Evolutionary conservation across 2,113 vertebrate species (phyloP), one percentile per base, ranked within the genome.

Genomic region (Numida meleagris): DNA sequence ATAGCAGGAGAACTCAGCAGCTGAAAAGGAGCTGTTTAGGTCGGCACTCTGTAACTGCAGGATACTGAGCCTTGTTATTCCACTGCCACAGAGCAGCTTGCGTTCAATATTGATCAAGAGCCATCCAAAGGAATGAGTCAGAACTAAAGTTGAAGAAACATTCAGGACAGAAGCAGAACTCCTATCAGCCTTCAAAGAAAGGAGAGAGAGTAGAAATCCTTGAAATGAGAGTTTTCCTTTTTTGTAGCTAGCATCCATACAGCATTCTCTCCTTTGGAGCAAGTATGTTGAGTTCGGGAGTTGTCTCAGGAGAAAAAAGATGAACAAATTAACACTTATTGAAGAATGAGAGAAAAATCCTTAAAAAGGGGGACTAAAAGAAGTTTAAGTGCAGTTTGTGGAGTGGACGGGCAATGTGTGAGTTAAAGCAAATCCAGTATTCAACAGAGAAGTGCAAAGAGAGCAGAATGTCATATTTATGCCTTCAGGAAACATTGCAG

Each of bases 21-120:
- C 29, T 50, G 34, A 16, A 50, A 50, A 65, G 80, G 45, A 61
- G 62, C 65, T n/a, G 38, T 12, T 67, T 27, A 18, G 31, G 12
- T 43, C 43, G 46, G 23, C 0, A 2, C 36, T 71, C 40, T 8
- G 0, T 24, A 13, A 2, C 23, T 25, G 42, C 13, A 45, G 36
- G 40, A 10, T 21, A 14, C n/a, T 31, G 10, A 8, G 36, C n/a
- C 38, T 14, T 27, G 0, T 20, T 59, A 2, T 9, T 20, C 42
- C 20, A 3, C 19, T 43, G 48, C 58, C 21, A 0, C 0, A 8
- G 63, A 57, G 77, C 31, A 43, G 14, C 2, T 0, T 2, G 9
- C 63, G 53, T 2, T 38, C 46, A 5, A 0, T 33, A 10, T 9
- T 48, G 14, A 33, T 16, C 9, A 13, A 48, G 42, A 11, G n/a